Base-by-base conservation (phyloP, 1,140 invertebrate species). In the Papilio glaucus region DNA sequence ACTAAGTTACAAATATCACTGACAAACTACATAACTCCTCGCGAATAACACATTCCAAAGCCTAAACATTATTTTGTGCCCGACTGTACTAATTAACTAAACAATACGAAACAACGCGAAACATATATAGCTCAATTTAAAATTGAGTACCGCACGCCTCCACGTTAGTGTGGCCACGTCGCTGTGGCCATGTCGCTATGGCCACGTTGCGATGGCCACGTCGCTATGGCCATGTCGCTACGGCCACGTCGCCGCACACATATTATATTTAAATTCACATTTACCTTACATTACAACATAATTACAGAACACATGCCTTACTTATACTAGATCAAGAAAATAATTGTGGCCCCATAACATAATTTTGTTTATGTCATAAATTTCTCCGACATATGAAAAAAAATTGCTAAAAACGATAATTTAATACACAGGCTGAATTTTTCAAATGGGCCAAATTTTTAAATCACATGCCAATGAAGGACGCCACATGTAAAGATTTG, bases 261-360 rank as follows among this genome's bases (percentile, higher is more conserved):
- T n/a, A n/a, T n/a, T n/a, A n/a, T 38, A 62, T 45, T 45, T 65
- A 73, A 61, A 41, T 71, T 62, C 62, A 71, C 61, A 68, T 62
- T 42, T 42, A 76, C 37, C 29, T 73, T 67, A 73, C 62, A 62
- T 53, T 70, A 72, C 71, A 42, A 65, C 24, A 65, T 71, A 70
- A 67, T 41, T 65, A 74, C 73, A 60, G 74, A 78, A 78, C 77
- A 78, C 74, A 74, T 74, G 62, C 39, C 57, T 53, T 67, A 71
- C n/a, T 57, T 15, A 69, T 71, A 33, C 42, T 68, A 72, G 13
- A 12, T 53, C 26, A 67, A 60, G n/a, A 73, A 71, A 53, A 42
- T 45, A 61, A 62, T 42, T 73, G 76, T 77, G 63, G 71, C 71
- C 71, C 73, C 76, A 38, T 29, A 37, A 29, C 29, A 68, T 61